Conservation (phyloP, 2,888 invertebrate genomes). For the Diarsia mendica region DNA sequence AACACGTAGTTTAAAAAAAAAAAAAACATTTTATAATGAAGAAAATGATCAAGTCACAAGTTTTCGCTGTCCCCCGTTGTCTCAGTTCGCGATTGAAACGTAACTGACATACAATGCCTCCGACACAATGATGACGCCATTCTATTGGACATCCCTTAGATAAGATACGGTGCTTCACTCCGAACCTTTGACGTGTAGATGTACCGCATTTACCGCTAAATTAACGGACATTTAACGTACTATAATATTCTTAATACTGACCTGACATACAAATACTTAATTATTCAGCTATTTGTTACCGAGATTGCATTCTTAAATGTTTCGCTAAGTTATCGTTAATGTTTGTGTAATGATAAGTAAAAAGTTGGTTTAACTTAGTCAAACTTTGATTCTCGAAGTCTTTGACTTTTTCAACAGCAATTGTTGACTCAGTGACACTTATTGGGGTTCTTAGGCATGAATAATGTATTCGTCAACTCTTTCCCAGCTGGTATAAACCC, state of each 20-base stretch:
- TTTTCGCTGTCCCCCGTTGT: constrained; percentile 69
- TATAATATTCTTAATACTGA: constrained; percentile 24
- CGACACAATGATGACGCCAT: constrained; percentile 73
- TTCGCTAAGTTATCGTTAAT: constrained; percentile 24
- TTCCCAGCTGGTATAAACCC: constrained; percentile 41
- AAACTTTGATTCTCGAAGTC: constrained; percentile 62
- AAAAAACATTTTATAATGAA: constrained; percentile 13
- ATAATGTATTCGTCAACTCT: constrained; percentile 74
- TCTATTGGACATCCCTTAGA: constrained; percentile 80
- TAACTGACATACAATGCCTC: constrained; percentile 76
- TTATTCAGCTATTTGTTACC: constrained; percentile 28
- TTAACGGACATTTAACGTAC: constrained; percentile 44
- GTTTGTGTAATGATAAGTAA: constrained; percentile 24
- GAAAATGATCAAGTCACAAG: constrained; percentile 70
- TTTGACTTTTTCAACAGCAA: constrained; percentile 72
- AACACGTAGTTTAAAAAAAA: background rate
- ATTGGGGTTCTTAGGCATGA: constrained; percentile 78
- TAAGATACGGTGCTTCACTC: constrained; percentile 77
- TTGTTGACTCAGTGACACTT: constrained; percentile 80
- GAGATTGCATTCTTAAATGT: constrained; percentile 35
- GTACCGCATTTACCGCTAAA: constrained; percentile 54
- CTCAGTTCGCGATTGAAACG: constrained; percentile 74
- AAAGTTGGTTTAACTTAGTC: constrained; percentile 41
- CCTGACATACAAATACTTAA: constrained; percentile 18
- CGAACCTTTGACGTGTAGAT: constrained; percentile 73